phyloP scores from a whole-genome alignment of 2,888 invertebrate genomes.

The Drosophila demipolita region DNA sequence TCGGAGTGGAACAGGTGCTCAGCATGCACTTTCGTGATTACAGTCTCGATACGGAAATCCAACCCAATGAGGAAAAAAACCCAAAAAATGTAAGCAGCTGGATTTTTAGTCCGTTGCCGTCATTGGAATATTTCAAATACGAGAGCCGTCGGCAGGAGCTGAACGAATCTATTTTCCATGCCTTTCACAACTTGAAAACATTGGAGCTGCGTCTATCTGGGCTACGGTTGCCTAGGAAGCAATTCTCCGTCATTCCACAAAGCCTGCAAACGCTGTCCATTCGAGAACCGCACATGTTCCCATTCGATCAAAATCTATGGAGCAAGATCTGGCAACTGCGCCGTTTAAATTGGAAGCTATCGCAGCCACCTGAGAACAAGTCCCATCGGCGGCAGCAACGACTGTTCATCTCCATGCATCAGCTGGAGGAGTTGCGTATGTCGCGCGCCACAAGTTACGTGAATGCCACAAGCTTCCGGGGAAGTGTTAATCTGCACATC shows the following conservation, averaged over 20 bases:
- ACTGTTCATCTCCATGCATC: constrained; percentile 87
- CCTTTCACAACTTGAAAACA: constrained; percentile 51
- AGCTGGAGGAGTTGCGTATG: constrained; percentile 87
- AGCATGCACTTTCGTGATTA: constrained; percentile 64
- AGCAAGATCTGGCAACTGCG: constrained; percentile 49
- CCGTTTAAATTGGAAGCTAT: constrained; percentile 53
- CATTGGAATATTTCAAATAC: constrained; percentile 57
- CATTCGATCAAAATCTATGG: constrained; percentile 35
- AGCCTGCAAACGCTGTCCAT: constrained; percentile 56
- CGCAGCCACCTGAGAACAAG: neutral
- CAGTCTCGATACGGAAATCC: constrained; percentile 40
- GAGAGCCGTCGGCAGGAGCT: constrained; percentile 43
- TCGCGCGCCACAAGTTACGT: constrained; percentile 86
- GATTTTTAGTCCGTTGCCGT: constrained; percentile 59
- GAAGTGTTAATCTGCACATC: constrained; percentile 87
- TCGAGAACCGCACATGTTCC: constrained; percentile 52
- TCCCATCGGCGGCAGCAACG: constrained; percentile 64
- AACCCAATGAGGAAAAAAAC: neutral
- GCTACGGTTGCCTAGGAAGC: constrained; percentile 31
- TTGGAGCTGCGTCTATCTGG: constrained; percentile 56
- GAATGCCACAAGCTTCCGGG: constrained; percentile 87
- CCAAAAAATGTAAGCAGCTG: constrained; percentile 40
- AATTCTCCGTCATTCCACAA: constrained; percentile 48
- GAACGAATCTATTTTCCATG: constrained; percentile 55
- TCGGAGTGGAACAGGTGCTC: constrained; percentile 54